Conservation (phyloP, 2,888 invertebrate genomes). For the Podabrus alpinus region DNA sequence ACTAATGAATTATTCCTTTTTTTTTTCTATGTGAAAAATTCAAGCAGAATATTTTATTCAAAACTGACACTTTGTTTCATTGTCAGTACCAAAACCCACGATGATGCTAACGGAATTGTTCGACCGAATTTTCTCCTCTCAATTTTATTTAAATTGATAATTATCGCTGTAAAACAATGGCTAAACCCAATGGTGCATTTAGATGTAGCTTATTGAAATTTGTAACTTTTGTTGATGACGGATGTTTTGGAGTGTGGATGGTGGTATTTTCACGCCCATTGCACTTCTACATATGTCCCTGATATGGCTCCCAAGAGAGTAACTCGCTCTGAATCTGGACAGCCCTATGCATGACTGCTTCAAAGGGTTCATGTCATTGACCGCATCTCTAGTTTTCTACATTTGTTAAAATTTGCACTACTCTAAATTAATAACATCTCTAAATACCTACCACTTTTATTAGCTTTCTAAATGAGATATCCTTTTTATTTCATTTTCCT, state of each 20-base stretch:
- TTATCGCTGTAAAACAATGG: background rate
- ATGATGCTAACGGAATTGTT: background rate
- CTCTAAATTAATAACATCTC: background rate
- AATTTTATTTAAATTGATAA: background rate
- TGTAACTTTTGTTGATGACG: slow-evolving; percentile 27
- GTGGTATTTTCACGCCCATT: slow-evolving; percentile 35
- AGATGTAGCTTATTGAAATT: slow-evolving; percentile 25
- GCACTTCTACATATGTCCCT: slow-evolving; percentile 31
- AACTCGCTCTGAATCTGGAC: slow-evolving; percentile 18
- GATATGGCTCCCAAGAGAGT: slow-evolving; percentile 29
- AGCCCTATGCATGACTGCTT: slow-evolving; percentile 29
- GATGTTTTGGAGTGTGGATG: slow-evolving; percentile 29
- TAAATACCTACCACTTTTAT: background rate
- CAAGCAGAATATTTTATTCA: background rate
- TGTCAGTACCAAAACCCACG: background rate
- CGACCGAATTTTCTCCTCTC: background rate
- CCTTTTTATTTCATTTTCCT: background rate
- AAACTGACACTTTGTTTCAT: background rate
- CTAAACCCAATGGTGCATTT: background rate
- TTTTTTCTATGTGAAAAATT: background rate
- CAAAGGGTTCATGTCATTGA: slow-evolving; percentile 31
- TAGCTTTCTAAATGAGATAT: background rate
- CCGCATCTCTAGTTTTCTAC: slow-evolving; percentile 12
- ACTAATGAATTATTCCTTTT: slow-evolving; percentile 26
- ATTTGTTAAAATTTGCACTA: background rate